Base-by-base conservation (phyloP, 2,113 vertebrate genomes). In the Corapipo altera region DNA sequence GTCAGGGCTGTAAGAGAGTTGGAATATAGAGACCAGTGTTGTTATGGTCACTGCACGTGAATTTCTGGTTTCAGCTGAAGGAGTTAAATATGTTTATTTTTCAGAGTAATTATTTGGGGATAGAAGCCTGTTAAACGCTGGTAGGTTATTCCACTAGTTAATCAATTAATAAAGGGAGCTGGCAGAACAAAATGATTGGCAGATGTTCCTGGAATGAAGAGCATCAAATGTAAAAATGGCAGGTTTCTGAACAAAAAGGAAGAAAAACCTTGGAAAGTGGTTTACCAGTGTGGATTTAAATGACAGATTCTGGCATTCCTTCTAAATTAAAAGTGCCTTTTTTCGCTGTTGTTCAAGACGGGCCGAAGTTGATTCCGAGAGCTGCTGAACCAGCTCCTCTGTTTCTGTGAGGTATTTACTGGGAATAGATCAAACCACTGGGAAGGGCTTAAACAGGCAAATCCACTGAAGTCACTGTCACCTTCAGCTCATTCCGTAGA, bases 161-260 rank as follows among this genome's bases (percentile, higher is more conserved):
- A 97, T 97, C 96, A 97, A 97, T 98, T 97, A 98, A 98, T 97
- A 98, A 97, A 97, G 93, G 95, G 93, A 97, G 79, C 92, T 98
- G 97, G 96, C 97, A 97, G 91, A 67, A 97, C 93, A 94, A 96
- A 97, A 97, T 98, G 97, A 98, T 97, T 98, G 97, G 96, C 97
- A 98, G 94, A 86, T 97, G 95, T 94, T 96, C 96, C 91, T 98
- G 95, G 95, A 97, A 98, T 85, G 93, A 96, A 92, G 91, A 94
- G 94, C 93, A 87, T 65, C 32, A 87, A 89, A 83, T 86, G 80
- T 74, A 86, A 91, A 97, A 97, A 91, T 86, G 94, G 73, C 85
- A 86, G 43, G 23, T 87, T 73, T 94, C 65, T 94, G 74, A 92
- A 84, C 33, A 88, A 89, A 92, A 81, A 77, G 51, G 43, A 48